Evolutionary conservation across 2,797 vertebrate species (phyloP).

Genomic region (Eulemur albifrons): DNA sequence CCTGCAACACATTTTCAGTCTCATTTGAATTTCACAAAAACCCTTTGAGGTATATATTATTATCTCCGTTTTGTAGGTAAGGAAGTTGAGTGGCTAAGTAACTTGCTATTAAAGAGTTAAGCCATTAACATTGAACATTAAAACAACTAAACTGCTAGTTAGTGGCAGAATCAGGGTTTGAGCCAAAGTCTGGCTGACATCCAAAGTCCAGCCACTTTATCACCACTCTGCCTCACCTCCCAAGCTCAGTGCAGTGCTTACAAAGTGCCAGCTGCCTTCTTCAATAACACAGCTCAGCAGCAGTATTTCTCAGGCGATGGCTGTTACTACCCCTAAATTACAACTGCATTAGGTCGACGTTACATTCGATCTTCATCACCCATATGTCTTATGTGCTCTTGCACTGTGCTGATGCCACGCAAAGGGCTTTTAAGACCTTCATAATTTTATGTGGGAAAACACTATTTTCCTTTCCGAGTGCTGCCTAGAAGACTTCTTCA

Average conservation of each 20-base stretch:
- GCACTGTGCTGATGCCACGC: neutral
- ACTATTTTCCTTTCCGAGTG: neutral
- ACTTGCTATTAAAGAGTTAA: slow-evolving; percentile 26
- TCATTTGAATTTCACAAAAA: slow-evolving; percentile 8
- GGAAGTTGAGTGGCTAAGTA: slow-evolving; percentile 1
- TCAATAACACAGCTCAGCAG: neutral
- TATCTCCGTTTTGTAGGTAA: slow-evolving; percentile 10
- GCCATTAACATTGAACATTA: slow-evolving; percentile 20
- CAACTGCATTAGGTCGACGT: rapidly evolving
- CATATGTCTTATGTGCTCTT: neutral
- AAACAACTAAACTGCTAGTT: slow-evolving; percentile 17
- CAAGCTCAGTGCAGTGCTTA: neutral
- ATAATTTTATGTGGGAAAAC: neutral
- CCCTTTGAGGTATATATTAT: neutral
- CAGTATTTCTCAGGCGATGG: neutral
- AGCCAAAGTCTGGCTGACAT: neutral
- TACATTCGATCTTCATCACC: neutral
- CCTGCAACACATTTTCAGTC: neutral
- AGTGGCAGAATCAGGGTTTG: neutral
- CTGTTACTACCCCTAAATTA: neutral
- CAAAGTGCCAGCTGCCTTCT: neutral
- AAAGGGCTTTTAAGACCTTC: neutral
- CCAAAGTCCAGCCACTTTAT: neutral
- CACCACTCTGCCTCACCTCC: neutral
- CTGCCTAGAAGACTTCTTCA: neutral